These are phyloP conservation scores for Syrmaticus mikado DNA, from an alignment of 2,113 vertebrate species.

Conservation along the genomic window DNA sequence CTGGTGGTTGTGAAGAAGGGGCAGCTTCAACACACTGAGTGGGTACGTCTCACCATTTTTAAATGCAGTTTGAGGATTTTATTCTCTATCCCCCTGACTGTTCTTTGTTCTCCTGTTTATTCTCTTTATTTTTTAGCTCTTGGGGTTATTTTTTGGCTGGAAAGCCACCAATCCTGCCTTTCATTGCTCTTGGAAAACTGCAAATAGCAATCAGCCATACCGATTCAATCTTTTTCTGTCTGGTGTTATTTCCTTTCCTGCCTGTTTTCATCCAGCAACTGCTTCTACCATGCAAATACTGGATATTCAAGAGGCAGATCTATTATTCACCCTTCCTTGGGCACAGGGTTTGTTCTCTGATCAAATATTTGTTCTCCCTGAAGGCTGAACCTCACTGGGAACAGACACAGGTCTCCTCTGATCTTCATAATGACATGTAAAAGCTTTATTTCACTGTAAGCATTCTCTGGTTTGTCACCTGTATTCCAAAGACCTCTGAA, in stretches of 20 bases:
- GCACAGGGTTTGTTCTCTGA: background rate
- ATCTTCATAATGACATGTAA: constrained; percentile 6
- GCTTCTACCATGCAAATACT: background rate
- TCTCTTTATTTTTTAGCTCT: background rate
- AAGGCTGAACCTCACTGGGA: constrained; percentile 11
- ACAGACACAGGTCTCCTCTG: background rate
- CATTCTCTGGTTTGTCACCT: constrained; percentile 16
- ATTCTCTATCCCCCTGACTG: background rate
- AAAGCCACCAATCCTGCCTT: background rate
- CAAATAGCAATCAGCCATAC: background rate
- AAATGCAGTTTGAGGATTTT: background rate
- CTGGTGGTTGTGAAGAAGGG: background rate
- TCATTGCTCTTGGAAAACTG: background rate
- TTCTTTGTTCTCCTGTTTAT: background rate
- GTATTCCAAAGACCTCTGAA: background rate
- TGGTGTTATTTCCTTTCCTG: background rate
- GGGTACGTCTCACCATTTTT: background rate
- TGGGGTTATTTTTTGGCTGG: background rate
- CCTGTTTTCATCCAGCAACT: background rate
- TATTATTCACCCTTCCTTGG: background rate
- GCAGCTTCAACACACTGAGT: background rate
- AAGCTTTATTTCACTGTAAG: background rate
- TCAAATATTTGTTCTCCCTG: background rate
- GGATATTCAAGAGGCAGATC: background rate
- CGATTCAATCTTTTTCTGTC: background rate